Evolutionary conservation across 92 coral and sea anemone genomes (phyloP).

Genomic region (Zoanthus sociatus): DNA sequence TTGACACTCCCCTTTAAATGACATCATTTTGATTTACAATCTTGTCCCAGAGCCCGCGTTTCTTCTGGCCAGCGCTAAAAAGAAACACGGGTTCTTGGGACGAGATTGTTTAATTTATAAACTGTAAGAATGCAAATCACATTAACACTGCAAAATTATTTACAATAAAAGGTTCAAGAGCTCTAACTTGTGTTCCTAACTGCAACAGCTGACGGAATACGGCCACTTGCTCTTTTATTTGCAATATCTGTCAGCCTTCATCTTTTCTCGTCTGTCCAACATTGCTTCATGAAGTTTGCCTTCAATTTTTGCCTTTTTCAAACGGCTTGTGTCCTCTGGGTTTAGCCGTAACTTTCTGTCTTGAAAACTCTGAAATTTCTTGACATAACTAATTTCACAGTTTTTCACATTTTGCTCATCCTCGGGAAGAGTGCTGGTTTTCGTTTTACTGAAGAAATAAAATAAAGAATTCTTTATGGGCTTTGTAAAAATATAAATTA

Average conservation of each 20-base stretch:
- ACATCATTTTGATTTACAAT: too few species aligned
- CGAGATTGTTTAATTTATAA: too few species aligned
- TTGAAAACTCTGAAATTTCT: constrained; percentile 98
- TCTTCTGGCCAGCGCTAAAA: too few species aligned
- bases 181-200: too few species aligned
- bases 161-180: too few species aligned
- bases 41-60: too few species aligned
- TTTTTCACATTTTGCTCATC: constrained; percentile 78
- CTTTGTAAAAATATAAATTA: neutral
- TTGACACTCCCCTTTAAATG: too few species aligned
- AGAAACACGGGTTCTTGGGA: too few species aligned
- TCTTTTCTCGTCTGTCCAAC: constrained; percentile 93
- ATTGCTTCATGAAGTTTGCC: constrained; percentile 94
- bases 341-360: constrained; percentile 87
- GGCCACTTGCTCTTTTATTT: constrained; percentile 60
- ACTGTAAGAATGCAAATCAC: too few species aligned
- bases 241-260: constrained; percentile 98
- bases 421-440: constrained; percentile 78
- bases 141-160: too few species aligned
- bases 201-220: too few species aligned
- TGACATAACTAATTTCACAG: constrained; percentile 92
- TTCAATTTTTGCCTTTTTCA: constrained; percentile 80
- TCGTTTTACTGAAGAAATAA: constrained; percentile 69
- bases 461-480: neutral
- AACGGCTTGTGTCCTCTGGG: constrained; percentile 74